phyloP scores from a whole-genome alignment of 2,888 invertebrate species.

The Ariolimax columbianus region DNA sequence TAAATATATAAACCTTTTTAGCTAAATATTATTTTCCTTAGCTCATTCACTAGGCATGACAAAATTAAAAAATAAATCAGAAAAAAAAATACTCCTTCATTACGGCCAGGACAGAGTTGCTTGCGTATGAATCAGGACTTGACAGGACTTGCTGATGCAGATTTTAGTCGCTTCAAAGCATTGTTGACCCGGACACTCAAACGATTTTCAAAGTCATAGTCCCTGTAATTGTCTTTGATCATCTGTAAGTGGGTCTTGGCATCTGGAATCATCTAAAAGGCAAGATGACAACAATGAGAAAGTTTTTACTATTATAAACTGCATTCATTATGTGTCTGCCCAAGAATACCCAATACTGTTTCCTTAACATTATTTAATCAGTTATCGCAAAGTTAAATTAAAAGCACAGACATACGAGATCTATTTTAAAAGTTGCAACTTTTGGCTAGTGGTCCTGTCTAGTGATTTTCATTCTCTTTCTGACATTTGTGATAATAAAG shows the following conservation, averaged over 20 bases:
- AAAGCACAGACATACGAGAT: no score
- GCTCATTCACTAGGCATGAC: slow-evolving; percentile 1
- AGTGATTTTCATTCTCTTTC: no score
- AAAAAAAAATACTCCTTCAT: neutral
- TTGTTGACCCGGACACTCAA: slow-evolving; percentile 83
- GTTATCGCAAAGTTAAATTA: no score
- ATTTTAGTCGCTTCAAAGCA: slow-evolving; percentile 76
- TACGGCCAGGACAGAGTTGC: neutral
- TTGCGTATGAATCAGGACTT: neutral
- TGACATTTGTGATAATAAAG: no score
- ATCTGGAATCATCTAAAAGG: slow-evolving; percentile 45
- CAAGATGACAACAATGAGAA: neutral
- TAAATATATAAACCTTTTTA: neutral
- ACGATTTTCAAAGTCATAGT: slow-evolving; percentile 85
- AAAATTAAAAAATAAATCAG: neutral
- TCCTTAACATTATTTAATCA: no score
- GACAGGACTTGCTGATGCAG: slow-evolving; percentile 32
- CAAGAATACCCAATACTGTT: no score
- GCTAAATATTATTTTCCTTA: neutral
- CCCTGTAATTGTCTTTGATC: slow-evolving; percentile 81
- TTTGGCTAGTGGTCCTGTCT: no score
- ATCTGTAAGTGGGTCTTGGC: slow-evolving; percentile 62
- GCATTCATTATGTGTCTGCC: no score
- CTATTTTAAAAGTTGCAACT: no score
- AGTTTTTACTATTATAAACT: no score